Base-by-base conservation (phyloP, 2,888 invertebrate genomes). In the Tenthredo amoena region DNA sequence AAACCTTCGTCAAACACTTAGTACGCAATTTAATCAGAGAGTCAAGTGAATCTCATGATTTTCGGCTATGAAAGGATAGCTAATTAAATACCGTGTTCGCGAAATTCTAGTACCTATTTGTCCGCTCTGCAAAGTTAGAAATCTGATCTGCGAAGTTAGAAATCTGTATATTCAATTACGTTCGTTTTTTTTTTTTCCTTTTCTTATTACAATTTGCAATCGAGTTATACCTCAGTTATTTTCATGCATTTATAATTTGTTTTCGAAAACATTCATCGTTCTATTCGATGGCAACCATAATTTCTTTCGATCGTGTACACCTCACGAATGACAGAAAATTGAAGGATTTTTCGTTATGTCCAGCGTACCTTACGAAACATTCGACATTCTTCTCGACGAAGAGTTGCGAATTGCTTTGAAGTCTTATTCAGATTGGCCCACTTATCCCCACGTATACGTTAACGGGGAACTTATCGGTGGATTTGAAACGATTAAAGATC, bases 361-460 rank as follows among this genome's bases (percentile, higher is more conserved):
- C 65, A 97, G 97, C 5, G 94, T 96, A 62, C 93, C 94, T 21
- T 98, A 96, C 94, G 96, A 96, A 88, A 97, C 97, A 40, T 98
- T 98, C 93, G 97, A 98, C 93, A 98, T 98, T 91, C 94, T 98
- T 85, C 94, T 95, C 84, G 98, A 98, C 94, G 97, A 98, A 94
- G 97, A 97, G 91, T 97, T 98, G 0, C 96, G 98, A 55, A 97
- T 98, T 94, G 97, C 97, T 0, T 93, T 98, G 72, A 98, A 98
- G 93, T 95, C 95, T 47, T 98, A 95, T 91, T 97, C 97, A 0
- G 96, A 98, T 91, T 98, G 98, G 98, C 98, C 98, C 12, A 98
- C 98, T 26, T 98, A 98, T 91, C 98, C 98, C 1, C 98, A 98
- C 92, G 94, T 98, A 0, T 98, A 98, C 93, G 97, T 97, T 0